Conservation (phyloP, 2,797 vertebrate species). For the Mustela erminea region DNA sequence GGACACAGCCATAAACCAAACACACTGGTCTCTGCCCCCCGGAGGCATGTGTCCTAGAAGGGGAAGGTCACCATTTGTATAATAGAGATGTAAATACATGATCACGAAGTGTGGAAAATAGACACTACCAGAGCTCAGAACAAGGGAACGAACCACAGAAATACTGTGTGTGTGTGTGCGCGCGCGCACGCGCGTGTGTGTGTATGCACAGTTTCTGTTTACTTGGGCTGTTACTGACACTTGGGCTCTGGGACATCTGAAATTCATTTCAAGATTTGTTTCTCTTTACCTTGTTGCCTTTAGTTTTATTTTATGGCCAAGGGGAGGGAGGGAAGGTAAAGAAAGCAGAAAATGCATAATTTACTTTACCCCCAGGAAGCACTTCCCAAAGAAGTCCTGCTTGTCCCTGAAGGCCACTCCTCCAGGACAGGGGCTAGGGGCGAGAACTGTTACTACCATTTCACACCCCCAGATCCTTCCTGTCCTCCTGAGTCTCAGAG, state of each 20-base stretch:
- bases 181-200: fast-evolving
- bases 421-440: neutral
- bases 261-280: neutral
- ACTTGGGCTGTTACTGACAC: no score
- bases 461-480: neutral
- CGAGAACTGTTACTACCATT: neutral
- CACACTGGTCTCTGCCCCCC: neutral
- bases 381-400: neutral
- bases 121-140: neutral
- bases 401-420: neutral
- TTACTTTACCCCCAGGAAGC: neutral
- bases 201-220: neutral
- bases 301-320: neutral
- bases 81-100: neutral
- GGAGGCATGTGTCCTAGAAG: neutral
- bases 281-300: neutral
- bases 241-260: fast-evolving
- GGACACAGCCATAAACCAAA: neutral
- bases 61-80: neutral
- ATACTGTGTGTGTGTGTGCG: fast-evolving
- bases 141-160: neutral
- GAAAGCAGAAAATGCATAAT: neutral
- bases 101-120: neutral
- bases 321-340: no score
- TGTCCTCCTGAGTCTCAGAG: neutral